These are phyloP conservation scores for Capreolus pygargus DNA, from an alignment of 2,113 vertebrate genomes.

Conservation along the genomic window DNA sequence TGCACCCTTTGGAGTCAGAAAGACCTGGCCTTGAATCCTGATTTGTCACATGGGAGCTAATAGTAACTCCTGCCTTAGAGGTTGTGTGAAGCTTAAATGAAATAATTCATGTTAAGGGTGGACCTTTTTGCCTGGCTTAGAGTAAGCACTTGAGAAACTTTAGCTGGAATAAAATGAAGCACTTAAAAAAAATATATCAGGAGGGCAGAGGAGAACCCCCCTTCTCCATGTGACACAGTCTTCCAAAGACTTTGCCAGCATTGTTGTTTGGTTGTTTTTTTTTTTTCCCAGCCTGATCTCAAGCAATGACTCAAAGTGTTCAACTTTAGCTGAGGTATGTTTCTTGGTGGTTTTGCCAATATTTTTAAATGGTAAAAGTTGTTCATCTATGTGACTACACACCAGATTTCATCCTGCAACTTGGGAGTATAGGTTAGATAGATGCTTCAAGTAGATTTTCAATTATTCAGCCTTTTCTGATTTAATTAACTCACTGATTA, in stretches of 20 bases:
- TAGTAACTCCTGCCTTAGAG: background rate
- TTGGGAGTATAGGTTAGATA: background rate
- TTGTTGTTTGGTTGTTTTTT: background rate
- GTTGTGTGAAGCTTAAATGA: background rate
- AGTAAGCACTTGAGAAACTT: background rate
- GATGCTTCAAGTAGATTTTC: background rate
- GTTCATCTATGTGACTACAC: background rate
- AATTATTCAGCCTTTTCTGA: slow-evolving; percentile 27
- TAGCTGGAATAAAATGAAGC: background rate
- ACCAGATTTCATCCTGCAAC: background rate
- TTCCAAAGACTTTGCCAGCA: background rate
- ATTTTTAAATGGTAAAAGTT: background rate
- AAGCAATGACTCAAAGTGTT: background rate
- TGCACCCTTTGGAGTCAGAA: background rate
- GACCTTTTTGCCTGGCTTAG: background rate
- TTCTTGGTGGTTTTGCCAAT: background rate
- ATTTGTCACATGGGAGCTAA: background rate
- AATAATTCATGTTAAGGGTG: background rate
- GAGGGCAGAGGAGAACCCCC: background rate
- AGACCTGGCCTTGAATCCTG: background rate
- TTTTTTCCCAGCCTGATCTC: background rate
- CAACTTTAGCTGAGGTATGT: background rate
- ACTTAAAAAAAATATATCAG: background rate
- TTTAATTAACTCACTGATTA: slow-evolving; percentile 28
- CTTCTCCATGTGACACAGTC: background rate